These are phyloP conservation scores for Diabrotica balteata DNA, from an alignment of 2,888 invertebrate genomes.

Conservation along the genomic window DNA sequence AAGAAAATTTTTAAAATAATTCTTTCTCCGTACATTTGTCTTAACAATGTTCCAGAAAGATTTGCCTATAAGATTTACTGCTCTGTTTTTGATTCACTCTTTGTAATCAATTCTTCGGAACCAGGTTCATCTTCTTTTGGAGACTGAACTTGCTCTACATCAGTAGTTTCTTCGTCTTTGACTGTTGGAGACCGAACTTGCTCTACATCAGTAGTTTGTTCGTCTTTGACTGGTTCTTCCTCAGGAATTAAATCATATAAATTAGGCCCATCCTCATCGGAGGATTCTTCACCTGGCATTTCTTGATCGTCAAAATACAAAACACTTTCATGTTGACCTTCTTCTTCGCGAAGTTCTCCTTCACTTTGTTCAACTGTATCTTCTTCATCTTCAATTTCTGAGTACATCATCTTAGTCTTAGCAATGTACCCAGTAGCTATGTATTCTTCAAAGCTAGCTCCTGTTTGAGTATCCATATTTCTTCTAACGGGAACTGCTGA, in stretches of 20 bases:
- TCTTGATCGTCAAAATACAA: slow-evolving; percentile 47
- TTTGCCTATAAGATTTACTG: too few species aligned
- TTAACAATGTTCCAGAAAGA: too few species aligned
- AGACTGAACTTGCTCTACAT: too few species aligned
- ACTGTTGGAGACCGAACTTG: background rate
- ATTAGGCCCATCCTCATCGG: slow-evolving; percentile 31
- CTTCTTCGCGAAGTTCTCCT: slow-evolving; percentile 21
- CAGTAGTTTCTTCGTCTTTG: background rate
- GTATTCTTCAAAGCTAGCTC: slow-evolving; percentile 47
- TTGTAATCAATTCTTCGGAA: background rate
- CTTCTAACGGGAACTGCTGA: slow-evolving; percentile 49
- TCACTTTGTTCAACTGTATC: slow-evolving; percentile 1
- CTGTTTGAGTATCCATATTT: slow-evolving; percentile 50
- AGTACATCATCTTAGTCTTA: background rate
- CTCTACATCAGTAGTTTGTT: background rate
- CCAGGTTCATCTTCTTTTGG: too few species aligned
- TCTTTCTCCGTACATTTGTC: too few species aligned
- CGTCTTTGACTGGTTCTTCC: slow-evolving; percentile 16
- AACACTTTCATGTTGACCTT: slow-evolving; percentile 35
- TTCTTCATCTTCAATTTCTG: slow-evolving; percentile 16
- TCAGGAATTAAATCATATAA: slow-evolving; percentile 29
- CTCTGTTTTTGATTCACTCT: too few species aligned
- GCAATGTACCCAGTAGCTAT: slow-evolving; percentile 22
- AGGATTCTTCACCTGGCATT: slow-evolving; percentile 38
- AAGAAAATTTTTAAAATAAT: too few species aligned